Evolutionary conservation across 1,140 invertebrate species (phyloP).

Genomic region (Trachymyrmex cornetzi): DNA sequence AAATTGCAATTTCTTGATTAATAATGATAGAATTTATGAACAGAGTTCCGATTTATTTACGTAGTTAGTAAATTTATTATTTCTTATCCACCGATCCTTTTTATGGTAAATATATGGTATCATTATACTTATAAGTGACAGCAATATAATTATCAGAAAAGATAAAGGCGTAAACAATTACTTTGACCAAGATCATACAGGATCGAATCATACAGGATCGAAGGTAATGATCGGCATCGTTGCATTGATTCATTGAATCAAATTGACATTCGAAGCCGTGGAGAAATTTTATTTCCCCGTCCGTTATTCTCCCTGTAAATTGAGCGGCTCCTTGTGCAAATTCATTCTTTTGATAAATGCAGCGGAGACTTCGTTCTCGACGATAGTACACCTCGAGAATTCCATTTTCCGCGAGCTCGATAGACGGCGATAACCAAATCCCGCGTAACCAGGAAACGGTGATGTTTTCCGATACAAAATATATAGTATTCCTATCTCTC

Average conservation of each 20-base stretch:
- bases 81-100: background rate
- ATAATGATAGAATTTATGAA: slow-evolving; percentile 1
- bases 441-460: slow-evolving; percentile 54
- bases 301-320: slow-evolving; percentile 48
- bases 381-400: slow-evolving; percentile 29
- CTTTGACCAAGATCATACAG: background rate
- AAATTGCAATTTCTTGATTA: slow-evolving; percentile 62
- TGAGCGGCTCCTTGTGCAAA: slow-evolving; percentile 57
- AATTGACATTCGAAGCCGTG: slow-evolving; percentile 41
- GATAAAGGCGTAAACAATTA: background rate
- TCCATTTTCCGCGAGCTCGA: slow-evolving; percentile 50
- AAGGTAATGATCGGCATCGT: background rate
- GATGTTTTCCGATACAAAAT: slow-evolving; percentile 55
- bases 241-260: slow-evolving; percentile 26
- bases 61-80: background rate
- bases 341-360: slow-evolving; percentile 65
- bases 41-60: background rate
- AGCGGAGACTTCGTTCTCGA: slow-evolving; percentile 23
- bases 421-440: slow-evolving; percentile 57
- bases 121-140: background rate
- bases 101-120: background rate
- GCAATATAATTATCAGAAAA: background rate
- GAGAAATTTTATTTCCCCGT: slow-evolving; percentile 45
- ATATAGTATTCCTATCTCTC: slow-evolving; percentile 25
- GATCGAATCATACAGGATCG: background rate